Base-by-base conservation (phyloP, 1,140 invertebrate genomes). In the Euwallacea similis region DNA sequence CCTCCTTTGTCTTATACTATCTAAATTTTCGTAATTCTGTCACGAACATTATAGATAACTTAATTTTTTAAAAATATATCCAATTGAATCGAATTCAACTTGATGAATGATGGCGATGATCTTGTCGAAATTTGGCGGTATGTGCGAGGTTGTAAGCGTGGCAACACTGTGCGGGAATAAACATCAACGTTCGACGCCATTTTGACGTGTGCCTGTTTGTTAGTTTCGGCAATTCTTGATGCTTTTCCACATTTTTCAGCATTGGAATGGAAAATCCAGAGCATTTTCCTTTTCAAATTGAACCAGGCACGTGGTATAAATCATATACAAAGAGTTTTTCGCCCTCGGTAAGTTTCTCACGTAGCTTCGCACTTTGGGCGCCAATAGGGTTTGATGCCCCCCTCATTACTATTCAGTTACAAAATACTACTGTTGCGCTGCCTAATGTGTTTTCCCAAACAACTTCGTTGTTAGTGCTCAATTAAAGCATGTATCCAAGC, bases 241-340 rank as follows among this genome's bases (percentile, higher is more conserved):
- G 69, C 69, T 71, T 71, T 58, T 44, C 10, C 50, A 59, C 46
- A 43, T 64, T 71, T 69, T 3, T 16, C 42, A 13, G 41, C 8
- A 64, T 50, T 71, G 61, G 61, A 71, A 65, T 71, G 69, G 61
- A 53, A 64, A 65, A 64, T 58, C 62, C 21, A n/a, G 15, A 13
- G n/a, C 11, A 42, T 44, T 64, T 71, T 59, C 7, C 15, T 3
- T n/a, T 33, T 42, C 47, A 71, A 58, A 56, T 7, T 10, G 42
- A 21, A 7, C 11, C n/a, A 42, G 43, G 15, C 9, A 46, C 42
- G 47, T 69, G 59, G 67, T 2, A 54, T n/a, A 69, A 69, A 47
- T 64, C 21, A 7, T 50, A 53, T 46, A 64, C 69, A 21, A 58
- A 64, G 64, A 42, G 11, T 42, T 59, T 50, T 33, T 33, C 21